Percentiles rank a stretch among this genome's conserved stretches.
Conservation (phyloP, 2,888 invertebrate species). For the Mesopsocus fuscifrons region DNA sequence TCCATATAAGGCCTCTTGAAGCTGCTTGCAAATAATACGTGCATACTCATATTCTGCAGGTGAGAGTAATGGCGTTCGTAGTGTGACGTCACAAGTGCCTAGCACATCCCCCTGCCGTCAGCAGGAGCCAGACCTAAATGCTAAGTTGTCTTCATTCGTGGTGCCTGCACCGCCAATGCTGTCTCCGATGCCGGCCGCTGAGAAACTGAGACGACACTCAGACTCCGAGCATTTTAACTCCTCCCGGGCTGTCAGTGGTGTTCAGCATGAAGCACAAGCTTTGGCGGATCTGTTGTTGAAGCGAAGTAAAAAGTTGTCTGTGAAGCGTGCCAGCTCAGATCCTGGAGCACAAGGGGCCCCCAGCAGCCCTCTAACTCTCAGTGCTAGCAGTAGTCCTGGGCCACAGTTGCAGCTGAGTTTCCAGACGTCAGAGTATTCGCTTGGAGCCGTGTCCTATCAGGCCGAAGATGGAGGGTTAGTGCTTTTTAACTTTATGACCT, state of each 20-base stretch:
- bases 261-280: slow-evolving; percentile 52
- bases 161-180: slow-evolving; percentile 36
- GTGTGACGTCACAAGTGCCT: slow-evolving; percentile 25
- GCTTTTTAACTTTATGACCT: too few relatives aligned
- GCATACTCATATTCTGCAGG: too few relatives aligned
- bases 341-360: slow-evolving; percentile 28
- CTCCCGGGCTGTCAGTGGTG: slow-evolving; percentile 23
- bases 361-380: slow-evolving; percentile 10
- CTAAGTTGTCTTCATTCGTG: slow-evolving; percentile 31
- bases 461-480: slow-evolving; percentile 30
- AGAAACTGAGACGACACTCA: slow-evolving; percentile 34
- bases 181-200: slow-evolving; percentile 22
- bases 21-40: too few relatives aligned
- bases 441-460: slow-evolving; percentile 41
- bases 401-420: slow-evolving; percentile 36
- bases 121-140: slow-evolving; percentile 21
- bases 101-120: slow-evolving; percentile 27
- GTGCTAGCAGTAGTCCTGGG: slow-evolving; percentile 14
- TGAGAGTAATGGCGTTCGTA: slow-evolving; percentile 4
- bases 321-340: slow-evolving; percentile 55
- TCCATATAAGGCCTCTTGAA: too few relatives aligned
- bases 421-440: slow-evolving; percentile 37
- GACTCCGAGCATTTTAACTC: slow-evolving; percentile 34
- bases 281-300: slow-evolving; percentile 58
- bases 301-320: slow-evolving; percentile 28